Conservation (phyloP, 2,888 invertebrate species). For the Eretmocerus hayati region DNA sequence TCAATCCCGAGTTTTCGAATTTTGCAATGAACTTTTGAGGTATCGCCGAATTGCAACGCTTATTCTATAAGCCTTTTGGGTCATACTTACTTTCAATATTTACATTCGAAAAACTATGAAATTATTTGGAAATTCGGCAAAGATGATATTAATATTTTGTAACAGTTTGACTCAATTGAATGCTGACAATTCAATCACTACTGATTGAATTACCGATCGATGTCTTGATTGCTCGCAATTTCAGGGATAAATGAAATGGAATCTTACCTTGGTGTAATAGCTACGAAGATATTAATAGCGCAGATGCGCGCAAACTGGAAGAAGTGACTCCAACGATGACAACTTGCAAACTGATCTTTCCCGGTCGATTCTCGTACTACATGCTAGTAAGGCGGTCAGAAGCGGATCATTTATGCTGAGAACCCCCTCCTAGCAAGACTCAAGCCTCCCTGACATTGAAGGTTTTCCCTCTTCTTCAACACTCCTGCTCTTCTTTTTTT, state of each 20-base stretch:
- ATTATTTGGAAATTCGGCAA: too few relatives aligned
- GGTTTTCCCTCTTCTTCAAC: slow-evolving; percentile 20
- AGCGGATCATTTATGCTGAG: slow-evolving; percentile 35
- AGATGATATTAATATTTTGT: too few relatives aligned
- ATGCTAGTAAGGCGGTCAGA: slow-evolving; percentile 29
- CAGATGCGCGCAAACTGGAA: neutral
- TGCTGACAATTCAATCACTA: too few relatives aligned
- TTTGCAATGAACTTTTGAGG: too few relatives aligned
- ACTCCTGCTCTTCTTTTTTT: neutral
- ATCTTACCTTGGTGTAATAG: neutral
- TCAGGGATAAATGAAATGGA: too few relatives aligned
- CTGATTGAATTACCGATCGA: neutral
- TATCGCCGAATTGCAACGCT: too few relatives aligned
- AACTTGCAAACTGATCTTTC: slow-evolving; percentile 23
- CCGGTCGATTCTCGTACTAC: slow-evolving; percentile 23
- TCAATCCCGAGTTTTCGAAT: too few relatives aligned
- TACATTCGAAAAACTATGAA: too few relatives aligned
- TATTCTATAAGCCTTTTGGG: too few relatives aligned
- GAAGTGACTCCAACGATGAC: neutral
- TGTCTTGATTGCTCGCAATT: too few relatives aligned
- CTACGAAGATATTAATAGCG: neutral
- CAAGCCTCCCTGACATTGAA: slow-evolving; percentile 22
- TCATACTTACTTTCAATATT: too few relatives aligned
- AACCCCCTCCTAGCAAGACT: slow-evolving; percentile 24
- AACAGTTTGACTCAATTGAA: too few relatives aligned